Evolutionary conservation across 2,113 vertebrate species (phyloP), one percentile per base, ranked within the genome.

Genomic region (Hydropotes inermis): DNA sequence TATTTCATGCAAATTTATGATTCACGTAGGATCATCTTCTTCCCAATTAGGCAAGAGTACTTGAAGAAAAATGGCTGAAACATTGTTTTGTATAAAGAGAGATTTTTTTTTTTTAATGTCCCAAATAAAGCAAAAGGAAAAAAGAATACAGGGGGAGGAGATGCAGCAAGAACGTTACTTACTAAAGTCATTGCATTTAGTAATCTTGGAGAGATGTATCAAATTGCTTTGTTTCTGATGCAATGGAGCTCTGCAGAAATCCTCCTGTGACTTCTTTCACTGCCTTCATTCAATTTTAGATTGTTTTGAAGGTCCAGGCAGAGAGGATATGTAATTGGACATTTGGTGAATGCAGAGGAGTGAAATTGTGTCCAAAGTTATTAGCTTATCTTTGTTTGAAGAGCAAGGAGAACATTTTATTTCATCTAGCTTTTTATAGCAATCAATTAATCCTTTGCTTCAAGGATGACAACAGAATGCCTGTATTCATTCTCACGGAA

Each of bases 401-500:
- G 91, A 94, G 97, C 89, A 98, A 97, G 87, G 84, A 86, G 93
- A 98, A 96, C 94, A 96, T 97, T 98, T 97, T 92, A 98, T 96
- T 97, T 96, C 64, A 89, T 97, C 83, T 94, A 98, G 98, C 82
- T 96, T 97, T 97, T 97, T 97, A 96, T 70, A 96, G 91, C 84
- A 47, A 95, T 98, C 97, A 98, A 95, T 97, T 93, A 96, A 93
- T 92, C 58, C 93, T 96, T 57, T n/a, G 90, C 61, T 95, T 79
- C 87, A 78, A 88, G 52, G 52, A 79, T 92, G 79, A 82, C 39
- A 89, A 61, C 52, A 55, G 27, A n/a, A 17, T 3, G 45, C 47
- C 39, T 84, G 64, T 33, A 33, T 79, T 95, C 91, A 98, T 98
- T 98, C 45, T 95, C 98, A 93, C 98, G 98, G 98, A 97, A 98